Evolutionary conservation across 2,797 vertebrate species (phyloP).

Genomic region (Carcharodon carcharias): DNA sequence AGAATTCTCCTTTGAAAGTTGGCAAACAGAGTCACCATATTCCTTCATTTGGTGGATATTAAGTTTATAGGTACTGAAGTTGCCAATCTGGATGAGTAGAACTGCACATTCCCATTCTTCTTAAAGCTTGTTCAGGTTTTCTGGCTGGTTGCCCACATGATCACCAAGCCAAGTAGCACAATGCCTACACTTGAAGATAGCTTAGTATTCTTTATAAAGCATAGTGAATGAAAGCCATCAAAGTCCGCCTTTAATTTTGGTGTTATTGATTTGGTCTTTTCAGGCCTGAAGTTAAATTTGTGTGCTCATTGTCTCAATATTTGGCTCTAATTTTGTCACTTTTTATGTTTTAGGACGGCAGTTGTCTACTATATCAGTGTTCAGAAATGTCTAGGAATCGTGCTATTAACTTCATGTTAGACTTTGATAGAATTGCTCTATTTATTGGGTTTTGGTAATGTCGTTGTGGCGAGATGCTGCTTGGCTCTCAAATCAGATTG

Average conservation of each 20-base stretch:
- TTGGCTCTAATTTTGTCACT: background rate
- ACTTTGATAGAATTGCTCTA: background rate
- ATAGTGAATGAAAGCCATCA: background rate
- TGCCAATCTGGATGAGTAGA: background rate
- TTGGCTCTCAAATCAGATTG: background rate
- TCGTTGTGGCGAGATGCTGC: background rate
- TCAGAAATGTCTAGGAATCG: background rate
- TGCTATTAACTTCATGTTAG: background rate
- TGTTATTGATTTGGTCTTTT: background rate
- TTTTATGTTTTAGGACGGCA: background rate
- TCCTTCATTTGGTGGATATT: background rate
- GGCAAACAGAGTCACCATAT: background rate
- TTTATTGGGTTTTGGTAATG: background rate
- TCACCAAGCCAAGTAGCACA: background rate
- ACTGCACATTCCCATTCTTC: background rate
- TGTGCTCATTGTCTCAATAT: background rate
- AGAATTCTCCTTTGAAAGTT: background rate
- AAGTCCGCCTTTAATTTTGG: background rate
- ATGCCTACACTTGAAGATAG: background rate
- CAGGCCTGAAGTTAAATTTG: background rate
- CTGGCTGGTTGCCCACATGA: background rate
- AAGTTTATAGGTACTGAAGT: background rate
- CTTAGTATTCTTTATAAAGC: background rate
- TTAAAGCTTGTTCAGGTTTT: background rate
- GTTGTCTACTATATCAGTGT: background rate